Conservation (phyloP, 2,888 invertebrate genomes). For the Resseliella maxima region DNA sequence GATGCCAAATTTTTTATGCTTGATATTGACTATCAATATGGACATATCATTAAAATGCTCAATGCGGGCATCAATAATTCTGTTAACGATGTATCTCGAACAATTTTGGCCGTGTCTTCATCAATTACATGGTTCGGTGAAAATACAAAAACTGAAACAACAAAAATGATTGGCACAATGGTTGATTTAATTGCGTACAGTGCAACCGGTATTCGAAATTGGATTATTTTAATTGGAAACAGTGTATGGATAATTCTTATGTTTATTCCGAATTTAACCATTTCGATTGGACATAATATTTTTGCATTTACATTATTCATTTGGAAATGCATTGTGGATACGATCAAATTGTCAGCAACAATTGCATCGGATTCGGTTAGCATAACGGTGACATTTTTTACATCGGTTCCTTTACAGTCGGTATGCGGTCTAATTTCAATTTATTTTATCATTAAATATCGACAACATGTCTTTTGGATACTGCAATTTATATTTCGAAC, state of each 20-base stretch:
- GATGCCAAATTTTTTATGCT: not conserved
- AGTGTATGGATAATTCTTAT: not conserved
- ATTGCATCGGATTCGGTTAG: not conserved
- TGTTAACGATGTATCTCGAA: not conserved
- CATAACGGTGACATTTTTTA: not conserved
- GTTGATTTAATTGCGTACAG: not conserved
- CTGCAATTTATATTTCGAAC: not conserved
- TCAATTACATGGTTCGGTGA: conserved; percentile 9
- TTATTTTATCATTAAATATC: conserved; percentile 7
- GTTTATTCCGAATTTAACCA: conserved; percentile 1
- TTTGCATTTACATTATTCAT: not conserved
- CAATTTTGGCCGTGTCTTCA: not conserved
- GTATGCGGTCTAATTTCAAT: not conserved
- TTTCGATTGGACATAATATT: not conserved
- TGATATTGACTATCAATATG: conserved; percentile 43
- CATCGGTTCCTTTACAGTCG: conserved; percentile 39
- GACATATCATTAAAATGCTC: conserved; percentile 13
- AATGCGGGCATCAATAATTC: not conserved
- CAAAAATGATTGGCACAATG: not conserved
- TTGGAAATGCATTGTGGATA: too few relatives aligned
- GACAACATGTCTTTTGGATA: not conserved
- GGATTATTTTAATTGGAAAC: conserved; percentile 1
- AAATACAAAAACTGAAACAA: not conserved
- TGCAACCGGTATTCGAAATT: not conserved
- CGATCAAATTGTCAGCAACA: not conserved